Percentiles rank a stretch among this genome's conserved stretches.
These are phyloP conservation scores for Lissocephala sabroskyi DNA, from an alignment of 2,888 invertebrate species.

Conservation along the genomic window DNA sequence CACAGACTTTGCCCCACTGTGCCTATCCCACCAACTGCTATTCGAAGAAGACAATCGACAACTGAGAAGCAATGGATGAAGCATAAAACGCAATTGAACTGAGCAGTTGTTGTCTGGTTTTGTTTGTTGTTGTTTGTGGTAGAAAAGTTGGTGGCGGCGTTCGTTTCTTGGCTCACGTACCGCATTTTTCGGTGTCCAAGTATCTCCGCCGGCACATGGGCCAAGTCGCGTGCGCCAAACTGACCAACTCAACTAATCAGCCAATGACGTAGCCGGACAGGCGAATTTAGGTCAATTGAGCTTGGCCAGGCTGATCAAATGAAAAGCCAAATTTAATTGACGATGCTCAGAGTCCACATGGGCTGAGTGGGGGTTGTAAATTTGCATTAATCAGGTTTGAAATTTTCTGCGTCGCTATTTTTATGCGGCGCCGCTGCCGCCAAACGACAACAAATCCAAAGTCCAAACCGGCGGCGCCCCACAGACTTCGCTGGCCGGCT, in stretches of 20 bases:
- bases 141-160: conserved; percentile 31
- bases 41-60: too few relatives aligned
- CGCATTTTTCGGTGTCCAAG: conserved; percentile 16
- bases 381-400: too few relatives aligned
- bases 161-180: conserved; percentile 49
- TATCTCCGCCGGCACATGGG: conserved; percentile 22
- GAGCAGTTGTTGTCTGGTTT: conserved; percentile 19
- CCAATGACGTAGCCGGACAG: conserved; percentile 15
- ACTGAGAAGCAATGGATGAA: conserved; percentile 26
- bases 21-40: conserved; percentile 28
- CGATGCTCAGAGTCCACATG: too few relatives aligned
- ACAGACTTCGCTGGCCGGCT: too few relatives aligned
- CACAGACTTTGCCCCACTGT: conserved; percentile 22
- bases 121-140: conserved; percentile 27
- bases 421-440: too few relatives aligned
- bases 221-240: conserved; percentile 51
- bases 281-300: conserved; percentile 42
- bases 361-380: too few relatives aligned
- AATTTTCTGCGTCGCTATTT: conserved; percentile 30
- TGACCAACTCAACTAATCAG: background rate
- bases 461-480: too few relatives aligned
- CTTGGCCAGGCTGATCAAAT: background rate
- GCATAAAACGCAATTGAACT: conserved; percentile 38
- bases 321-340: too few relatives aligned
- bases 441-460: too few relatives aligned